Evolutionary conservation across 2,113 vertebrate genomes (phyloP).

Genomic region (Oreotragus oreotragus): DNA sequence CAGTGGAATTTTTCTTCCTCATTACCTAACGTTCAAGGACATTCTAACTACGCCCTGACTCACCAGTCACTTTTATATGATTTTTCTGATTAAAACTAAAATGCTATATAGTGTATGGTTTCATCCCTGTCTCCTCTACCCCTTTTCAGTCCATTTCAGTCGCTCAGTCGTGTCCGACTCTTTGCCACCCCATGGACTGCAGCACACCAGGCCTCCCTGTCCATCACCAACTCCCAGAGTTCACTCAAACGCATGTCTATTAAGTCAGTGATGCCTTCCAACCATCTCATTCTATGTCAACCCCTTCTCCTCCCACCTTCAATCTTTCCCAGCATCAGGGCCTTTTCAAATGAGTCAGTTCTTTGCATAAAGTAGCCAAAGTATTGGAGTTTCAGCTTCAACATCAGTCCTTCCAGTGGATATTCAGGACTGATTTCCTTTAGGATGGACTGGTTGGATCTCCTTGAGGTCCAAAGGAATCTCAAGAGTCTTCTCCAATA

Average conservation of each 20-base stretch:
- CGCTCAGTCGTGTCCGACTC: fast-evolving
- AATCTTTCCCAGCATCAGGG: not conserved
- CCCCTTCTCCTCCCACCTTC: not conserved
- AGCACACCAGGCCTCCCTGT: not conserved
- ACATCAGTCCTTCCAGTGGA: not conserved
- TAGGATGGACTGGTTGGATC: not conserved
- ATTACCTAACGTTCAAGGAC: not conserved
- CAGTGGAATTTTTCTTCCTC: not conserved
- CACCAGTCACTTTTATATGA: not conserved
- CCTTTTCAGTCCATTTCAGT: not conserved
- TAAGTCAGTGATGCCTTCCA: not conserved
- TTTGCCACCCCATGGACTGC: not conserved
- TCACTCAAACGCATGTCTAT: not conserved
- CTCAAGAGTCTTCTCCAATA: not conserved
- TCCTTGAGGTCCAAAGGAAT: not conserved
- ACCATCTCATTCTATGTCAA: not conserved
- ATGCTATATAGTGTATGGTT: not conserved
- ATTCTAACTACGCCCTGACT: not conserved
- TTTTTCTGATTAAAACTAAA: not conserved
- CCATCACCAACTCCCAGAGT: not conserved
- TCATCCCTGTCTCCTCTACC: not conserved
- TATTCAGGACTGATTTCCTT: not conserved
- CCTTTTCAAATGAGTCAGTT: not conserved
- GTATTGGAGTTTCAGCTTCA: not conserved
- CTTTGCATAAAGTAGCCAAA: not conserved